phyloP scores from a whole-genome alignment of 1,140 invertebrate species.

The Sminthurides bifidus region DNA sequence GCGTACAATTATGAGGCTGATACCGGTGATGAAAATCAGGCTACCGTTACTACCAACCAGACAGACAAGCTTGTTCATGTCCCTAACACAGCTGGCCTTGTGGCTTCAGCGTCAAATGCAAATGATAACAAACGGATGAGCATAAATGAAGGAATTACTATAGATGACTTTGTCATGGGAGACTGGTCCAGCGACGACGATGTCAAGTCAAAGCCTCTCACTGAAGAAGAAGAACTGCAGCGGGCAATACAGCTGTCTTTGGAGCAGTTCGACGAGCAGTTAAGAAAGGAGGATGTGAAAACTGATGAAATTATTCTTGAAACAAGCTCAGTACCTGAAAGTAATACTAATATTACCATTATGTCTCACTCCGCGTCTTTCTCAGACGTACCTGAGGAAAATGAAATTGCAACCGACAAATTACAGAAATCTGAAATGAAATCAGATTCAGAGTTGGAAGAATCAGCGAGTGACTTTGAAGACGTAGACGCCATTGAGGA shows the following conservation, averaged over 20 bases:
- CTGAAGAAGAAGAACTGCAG: constrained; percentile 20
- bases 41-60: not conserved
- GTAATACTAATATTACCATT: no score
- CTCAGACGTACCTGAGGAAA: not conserved
- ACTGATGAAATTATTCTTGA: not conserved
- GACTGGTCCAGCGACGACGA: constrained; percentile 9
- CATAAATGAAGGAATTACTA: constrained; percentile 1
- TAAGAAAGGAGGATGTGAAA: not conserved
- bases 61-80: not conserved
- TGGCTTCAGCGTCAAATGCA: not conserved
- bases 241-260: constrained; percentile 18
- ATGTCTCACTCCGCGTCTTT: no score
- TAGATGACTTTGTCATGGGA: constrained; percentile 9
- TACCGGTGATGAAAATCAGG: not conserved
- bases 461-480: not conserved
- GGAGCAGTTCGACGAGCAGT: not conserved
- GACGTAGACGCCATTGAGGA: not conserved
- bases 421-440: not conserved
- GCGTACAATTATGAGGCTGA: not conserved
- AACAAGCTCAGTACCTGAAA: constrained; percentile 7
- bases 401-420: not conserved
- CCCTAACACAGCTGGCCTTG: not conserved
- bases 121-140: not conserved
- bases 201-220: not conserved
- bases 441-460: not conserved